Evolutionary conservation across 2,113 vertebrate species (phyloP).

Genomic region (Baryphthengus martii): DNA sequence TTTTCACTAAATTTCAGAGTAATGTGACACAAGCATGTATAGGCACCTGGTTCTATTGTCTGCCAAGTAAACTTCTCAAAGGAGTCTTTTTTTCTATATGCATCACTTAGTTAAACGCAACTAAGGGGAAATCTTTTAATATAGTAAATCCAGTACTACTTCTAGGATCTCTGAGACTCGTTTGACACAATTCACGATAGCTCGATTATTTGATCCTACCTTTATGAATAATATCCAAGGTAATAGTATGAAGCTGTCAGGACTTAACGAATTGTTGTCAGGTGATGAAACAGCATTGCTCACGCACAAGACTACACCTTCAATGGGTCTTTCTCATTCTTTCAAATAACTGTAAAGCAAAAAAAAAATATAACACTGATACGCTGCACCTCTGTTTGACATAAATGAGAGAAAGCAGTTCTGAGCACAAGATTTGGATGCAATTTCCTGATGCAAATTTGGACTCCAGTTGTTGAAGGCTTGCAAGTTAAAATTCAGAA

Average conservation of each 20-base stretch:
- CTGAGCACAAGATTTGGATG: background rate
- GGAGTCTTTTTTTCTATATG: background rate
- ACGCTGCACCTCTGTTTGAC: background rate
- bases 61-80: background rate
- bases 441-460: constrained; percentile 11
- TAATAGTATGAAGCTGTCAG: background rate
- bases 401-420: constrained; percentile 7
- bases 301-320: background rate
- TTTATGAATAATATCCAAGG: background rate
- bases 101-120: background rate
- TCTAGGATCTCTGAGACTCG: background rate
- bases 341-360: background rate
- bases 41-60: background rate
- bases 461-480: background rate
- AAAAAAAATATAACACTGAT: background rate
- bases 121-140: background rate
- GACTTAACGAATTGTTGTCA: background rate
- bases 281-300: background rate
- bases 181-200: background rate
- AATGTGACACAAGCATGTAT: background rate
- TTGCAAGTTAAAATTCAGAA: background rate
- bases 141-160: background rate
- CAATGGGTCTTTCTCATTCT: background rate
- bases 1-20: background rate
- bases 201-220: background rate